Conservation (phyloP, 2,113 vertebrate genomes). For the Camelus dromedarius region DNA sequence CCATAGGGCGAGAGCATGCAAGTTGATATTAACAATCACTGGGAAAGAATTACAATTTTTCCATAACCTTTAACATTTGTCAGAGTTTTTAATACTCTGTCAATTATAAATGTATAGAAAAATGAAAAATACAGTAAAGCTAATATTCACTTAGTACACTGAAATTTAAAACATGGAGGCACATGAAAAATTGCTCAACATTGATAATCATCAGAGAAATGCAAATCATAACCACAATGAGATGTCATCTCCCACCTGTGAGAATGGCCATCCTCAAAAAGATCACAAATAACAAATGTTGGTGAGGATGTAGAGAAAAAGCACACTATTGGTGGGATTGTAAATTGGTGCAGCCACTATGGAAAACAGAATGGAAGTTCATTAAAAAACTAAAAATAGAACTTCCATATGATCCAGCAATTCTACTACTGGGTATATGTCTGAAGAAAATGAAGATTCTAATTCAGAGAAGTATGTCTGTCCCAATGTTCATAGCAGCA, state of each 20-base stretch:
- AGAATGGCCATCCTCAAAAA: background rate
- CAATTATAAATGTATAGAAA: background rate
- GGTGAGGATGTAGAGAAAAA: background rate
- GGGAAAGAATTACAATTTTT: background rate
- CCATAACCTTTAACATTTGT: background rate
- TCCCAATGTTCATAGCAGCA: background rate
- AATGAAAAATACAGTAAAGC: background rate
- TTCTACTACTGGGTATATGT: background rate
- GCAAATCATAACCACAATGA: background rate
- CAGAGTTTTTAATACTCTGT: background rate
- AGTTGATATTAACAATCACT: background rate
- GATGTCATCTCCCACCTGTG: background rate
- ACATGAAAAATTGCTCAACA: background rate
- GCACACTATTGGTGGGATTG: background rate
- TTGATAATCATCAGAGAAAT: background rate
- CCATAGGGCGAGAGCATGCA: background rate
- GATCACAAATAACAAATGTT: background rate
- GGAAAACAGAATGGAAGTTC: background rate
- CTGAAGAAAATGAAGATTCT: background rate
- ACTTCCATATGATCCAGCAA: background rate
- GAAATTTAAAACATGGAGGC: background rate
- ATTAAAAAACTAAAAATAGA: background rate
- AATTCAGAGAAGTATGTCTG: background rate
- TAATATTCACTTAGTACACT: background rate
- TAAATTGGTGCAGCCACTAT: background rate